Conservation (phyloP, 2,797 vertebrate species). For the Rallus crepitans region DNA sequence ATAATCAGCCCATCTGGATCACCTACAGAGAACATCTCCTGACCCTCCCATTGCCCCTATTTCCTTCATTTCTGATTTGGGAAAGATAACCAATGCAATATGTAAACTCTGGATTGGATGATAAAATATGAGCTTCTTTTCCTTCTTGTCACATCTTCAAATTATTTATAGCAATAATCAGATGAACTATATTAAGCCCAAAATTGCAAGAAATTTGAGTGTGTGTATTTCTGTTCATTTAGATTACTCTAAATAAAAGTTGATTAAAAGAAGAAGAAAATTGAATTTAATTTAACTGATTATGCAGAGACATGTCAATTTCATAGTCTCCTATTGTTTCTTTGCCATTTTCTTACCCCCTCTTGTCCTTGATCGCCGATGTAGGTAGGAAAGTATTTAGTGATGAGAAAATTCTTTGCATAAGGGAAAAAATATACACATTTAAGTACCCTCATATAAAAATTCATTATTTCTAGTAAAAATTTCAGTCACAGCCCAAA, state of each 20-base stretch:
- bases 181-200: constrained; percentile 1
- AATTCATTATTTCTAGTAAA: neutral
- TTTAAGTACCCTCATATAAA: neutral
- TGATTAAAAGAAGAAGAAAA: constrained; percentile 43
- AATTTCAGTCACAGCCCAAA: neutral
- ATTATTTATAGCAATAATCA: constrained; percentile 47
- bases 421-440: neutral
- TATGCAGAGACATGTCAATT: neutral
- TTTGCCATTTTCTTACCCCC: neutral
- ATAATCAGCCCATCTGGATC: neutral
- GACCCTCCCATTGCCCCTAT: rapidly evolving
- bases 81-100: neutral
- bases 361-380: neutral
- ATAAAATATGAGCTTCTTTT: constrained; percentile 1
- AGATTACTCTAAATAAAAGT: constrained; percentile 12
- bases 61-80: neutral
- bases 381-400: neutral
- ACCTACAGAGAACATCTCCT: neutral
- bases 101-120: neutral
- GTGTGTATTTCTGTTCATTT: constrained; percentile 16
- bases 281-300: constrained; percentile 33
- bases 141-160: neutral
- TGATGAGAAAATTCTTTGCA: neutral
- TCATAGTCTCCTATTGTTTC: neutral
- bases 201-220: constrained; percentile 19